Evolutionary conservation across 2,797 vertebrate genomes (phyloP).

Genomic region (Cossypha caffra): DNA sequence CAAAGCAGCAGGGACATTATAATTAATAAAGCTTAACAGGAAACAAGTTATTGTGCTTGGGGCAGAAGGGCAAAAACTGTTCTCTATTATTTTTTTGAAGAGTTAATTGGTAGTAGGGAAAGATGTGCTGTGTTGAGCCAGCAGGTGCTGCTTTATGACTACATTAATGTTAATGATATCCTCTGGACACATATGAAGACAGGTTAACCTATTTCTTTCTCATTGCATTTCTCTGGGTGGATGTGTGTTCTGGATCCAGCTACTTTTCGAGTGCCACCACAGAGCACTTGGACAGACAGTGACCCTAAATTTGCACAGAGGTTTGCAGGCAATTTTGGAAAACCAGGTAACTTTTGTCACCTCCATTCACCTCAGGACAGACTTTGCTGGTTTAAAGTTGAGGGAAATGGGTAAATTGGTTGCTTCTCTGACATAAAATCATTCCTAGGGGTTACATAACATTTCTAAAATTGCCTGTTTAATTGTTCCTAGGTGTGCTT

Average conservation of each 20-base stretch:
- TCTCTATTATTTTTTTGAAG: conserved; percentile 52
- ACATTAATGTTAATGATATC: conserved; percentile 53
- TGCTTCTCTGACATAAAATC: neutral
- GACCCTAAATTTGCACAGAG: neutral
- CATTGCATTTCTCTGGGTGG: neutral
- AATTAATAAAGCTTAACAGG: conserved; percentile 61
- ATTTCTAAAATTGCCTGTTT: neutral
- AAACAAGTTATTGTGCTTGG: conserved; percentile 45
- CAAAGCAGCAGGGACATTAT: conserved; percentile 8
- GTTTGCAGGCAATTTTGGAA: neutral
- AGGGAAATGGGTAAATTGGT: neutral
- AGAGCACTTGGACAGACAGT: neutral
- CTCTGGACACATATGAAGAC: conserved; percentile 2
- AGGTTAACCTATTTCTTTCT: conserved; percentile 6
- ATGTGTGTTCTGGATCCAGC: neutral
- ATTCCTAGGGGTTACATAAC: neutral
- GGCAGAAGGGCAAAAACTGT: neutral
- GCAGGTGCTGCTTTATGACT: conserved; percentile 63
- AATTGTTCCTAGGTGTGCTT: neutral
- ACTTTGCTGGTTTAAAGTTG: neutral
- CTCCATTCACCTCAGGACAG: neutral
- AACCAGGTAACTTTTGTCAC: neutral
- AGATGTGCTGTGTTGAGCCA: conserved; percentile 28
- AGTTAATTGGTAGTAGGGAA: conserved; percentile 33
- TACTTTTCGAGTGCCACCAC: neutral